Evolutionary conservation across 2,797 vertebrate genomes (phyloP), one percentile per base, ranked within the genome.

Genomic region (Pseudomugil gertrudae): DNA sequence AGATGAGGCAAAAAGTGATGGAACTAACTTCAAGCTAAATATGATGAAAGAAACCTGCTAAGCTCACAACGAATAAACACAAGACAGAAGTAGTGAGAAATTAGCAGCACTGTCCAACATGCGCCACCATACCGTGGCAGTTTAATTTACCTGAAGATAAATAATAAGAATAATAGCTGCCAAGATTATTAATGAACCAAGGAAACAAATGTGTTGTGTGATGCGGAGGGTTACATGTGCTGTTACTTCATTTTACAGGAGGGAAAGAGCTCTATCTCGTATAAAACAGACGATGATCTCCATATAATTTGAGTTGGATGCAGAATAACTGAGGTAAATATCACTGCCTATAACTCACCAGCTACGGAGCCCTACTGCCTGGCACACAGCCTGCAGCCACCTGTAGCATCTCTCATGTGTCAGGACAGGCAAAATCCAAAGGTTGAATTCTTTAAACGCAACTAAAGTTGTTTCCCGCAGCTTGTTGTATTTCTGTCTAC

Each of bases 261-360:
- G 72, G 92, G 94, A 92, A 68, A 72, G 93, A 87, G 90, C 86
- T 91, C 95, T 90, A 95, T 96, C 95, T 96, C 94, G 93, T 95
- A 95, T 95, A 96, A n/a, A 95, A 95, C 96, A 95, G 95, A 95
- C 95, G 95, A 95, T 93, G 95, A 96, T 96, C 95, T 95, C 95
- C 93, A 94, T 96, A 95, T 95, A 94, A 96, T 96, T 96, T 84
- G 84, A 76, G 88, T 78, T 83, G 78, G 89, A 79, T 57, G 79
- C 82, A 84, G 86, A 83, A 87, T 88, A 86, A 90, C 86, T 83
- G 80, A 87, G 78, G 84, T 90, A 86, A 91, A 89, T 89, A 91
- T 87, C 80, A 66, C 75, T 81, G 83, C 67, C 84, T 79, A 80
- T 57, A 77, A 80, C 63, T 76, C 82, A 65, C 72, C 73, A 79